These are phyloP conservation scores for Steinernema khuongi DNA, from an alignment of 1,140 invertebrate species.

Conservation along the genomic window DNA sequence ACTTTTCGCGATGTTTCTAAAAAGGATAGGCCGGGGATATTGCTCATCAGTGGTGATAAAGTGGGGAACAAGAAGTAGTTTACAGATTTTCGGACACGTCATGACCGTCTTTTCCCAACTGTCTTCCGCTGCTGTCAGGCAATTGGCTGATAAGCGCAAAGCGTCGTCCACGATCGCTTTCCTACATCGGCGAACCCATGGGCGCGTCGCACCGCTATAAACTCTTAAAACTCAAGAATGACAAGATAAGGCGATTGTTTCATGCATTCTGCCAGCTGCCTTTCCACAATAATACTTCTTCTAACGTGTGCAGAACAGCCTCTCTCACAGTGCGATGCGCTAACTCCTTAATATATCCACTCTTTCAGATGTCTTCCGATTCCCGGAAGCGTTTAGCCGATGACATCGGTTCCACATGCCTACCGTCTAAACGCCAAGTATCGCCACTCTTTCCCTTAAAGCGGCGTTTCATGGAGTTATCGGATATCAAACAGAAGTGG, in stretches of 20 bases:
- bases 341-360: not conserved
- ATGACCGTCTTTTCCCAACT: not conserved
- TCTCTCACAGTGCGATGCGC: not conserved
- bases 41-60: too few relatives aligned
- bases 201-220: slow-evolving; percentile 11
- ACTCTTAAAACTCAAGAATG: not conserved
- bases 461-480: slow-evolving; percentile 9
- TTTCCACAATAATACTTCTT: slow-evolving; percentile 4
- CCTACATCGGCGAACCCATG: slow-evolving; percentile 1
- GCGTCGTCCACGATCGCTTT: too few relatives aligned
- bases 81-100: not conserved
- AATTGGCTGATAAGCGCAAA: not conserved
- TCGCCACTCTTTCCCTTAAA: not conserved
- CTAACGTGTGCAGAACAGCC: not conserved
- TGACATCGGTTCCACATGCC: not conserved
- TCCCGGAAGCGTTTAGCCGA: not conserved
- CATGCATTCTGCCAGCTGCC: not conserved
- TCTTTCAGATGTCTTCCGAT: not conserved
- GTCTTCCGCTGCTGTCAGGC: not conserved
- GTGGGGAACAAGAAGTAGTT: too few relatives aligned
- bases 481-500: slow-evolving; percentile 21
- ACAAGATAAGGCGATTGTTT: slow-evolving; percentile 4
- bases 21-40: too few relatives aligned
- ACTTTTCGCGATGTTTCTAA: too few relatives aligned
- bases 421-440: not conserved